Conservation (phyloP, 2,888 invertebrate genomes). For the Abrostola triplasia region DNA sequence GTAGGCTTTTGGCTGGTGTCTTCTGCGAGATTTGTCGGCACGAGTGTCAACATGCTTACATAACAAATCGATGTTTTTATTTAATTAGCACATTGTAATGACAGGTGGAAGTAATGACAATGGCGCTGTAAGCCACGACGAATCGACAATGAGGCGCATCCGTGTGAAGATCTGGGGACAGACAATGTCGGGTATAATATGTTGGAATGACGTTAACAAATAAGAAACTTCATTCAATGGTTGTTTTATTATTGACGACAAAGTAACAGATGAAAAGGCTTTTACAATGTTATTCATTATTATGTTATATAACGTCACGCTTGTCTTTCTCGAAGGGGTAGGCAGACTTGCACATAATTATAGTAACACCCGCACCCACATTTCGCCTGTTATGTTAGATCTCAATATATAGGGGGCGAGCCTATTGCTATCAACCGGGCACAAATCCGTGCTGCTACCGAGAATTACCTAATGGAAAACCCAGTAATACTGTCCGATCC, state of each 20-base stretch:
- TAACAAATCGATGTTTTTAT: slow-evolving; percentile 17
- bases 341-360: too few relatives aligned
- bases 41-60: neutral
- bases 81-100: slow-evolving; percentile 24
- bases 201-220: neutral
- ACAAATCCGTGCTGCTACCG: too few relatives aligned
- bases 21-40: too few relatives aligned
- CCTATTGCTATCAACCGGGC: too few relatives aligned
- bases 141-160: slow-evolving; percentile 55
- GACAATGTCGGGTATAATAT: slow-evolving; percentile 31
- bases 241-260: neutral
- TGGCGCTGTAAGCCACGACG: slow-evolving; percentile 41
- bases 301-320: neutral
- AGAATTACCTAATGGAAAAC: too few relatives aligned
- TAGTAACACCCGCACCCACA: too few relatives aligned
- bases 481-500: too few relatives aligned
- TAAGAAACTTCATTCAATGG: neutral
- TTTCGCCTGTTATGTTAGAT: too few relatives aligned
- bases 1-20: too few relatives aligned
- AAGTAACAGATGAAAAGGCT: too few relatives aligned
- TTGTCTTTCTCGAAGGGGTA: too few relatives aligned
- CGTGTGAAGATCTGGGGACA: slow-evolving; percentile 54
- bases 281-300: neutral
- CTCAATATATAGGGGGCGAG: too few relatives aligned
- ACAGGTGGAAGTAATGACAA: slow-evolving; percentile 34